Evolutionary conservation across 2,797 vertebrate genomes (phyloP).

Genomic region (Neoniphon sammara): DNA sequence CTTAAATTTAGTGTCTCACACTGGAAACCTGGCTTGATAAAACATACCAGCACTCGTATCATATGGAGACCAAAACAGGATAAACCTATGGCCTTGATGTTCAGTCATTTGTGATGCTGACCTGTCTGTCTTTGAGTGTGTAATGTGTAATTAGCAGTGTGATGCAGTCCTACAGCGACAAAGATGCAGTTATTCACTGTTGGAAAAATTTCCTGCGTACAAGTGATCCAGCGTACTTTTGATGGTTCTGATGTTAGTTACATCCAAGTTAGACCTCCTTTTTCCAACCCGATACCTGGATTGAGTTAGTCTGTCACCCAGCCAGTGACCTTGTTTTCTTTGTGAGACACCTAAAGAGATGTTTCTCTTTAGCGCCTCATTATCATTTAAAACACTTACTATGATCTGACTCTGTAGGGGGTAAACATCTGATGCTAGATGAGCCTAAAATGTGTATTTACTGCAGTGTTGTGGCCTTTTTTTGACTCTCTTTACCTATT

Average conservation of each 20-base stretch:
- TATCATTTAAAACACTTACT: neutral
- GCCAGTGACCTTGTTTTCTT: too few relatives aligned
- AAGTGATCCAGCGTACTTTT: too few relatives aligned
- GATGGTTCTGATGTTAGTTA: too few relatives aligned
- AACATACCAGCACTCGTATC: neutral
- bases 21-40: neutral
- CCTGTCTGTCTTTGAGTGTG: neutral
- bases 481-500: too few relatives aligned
- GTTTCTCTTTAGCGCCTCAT: neutral
- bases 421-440: neutral
- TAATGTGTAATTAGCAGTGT: neutral
- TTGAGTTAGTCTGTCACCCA: too few relatives aligned
- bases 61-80: neutral
- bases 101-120: conserved; percentile 8
- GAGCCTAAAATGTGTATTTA: neutral
- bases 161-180: neutral
- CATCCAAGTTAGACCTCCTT: too few relatives aligned
- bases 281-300: too few relatives aligned
- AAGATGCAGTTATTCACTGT: too few relatives aligned
- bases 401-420: neutral
- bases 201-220: too few relatives aligned
- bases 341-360: too few relatives aligned
- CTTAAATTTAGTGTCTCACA: too few relatives aligned
- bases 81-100: neutral
- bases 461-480: too few relatives aligned